These are phyloP conservation scores for Dendroctonus valens DNA, from an alignment of 1,140 invertebrate species.

Conservation along the genomic window DNA sequence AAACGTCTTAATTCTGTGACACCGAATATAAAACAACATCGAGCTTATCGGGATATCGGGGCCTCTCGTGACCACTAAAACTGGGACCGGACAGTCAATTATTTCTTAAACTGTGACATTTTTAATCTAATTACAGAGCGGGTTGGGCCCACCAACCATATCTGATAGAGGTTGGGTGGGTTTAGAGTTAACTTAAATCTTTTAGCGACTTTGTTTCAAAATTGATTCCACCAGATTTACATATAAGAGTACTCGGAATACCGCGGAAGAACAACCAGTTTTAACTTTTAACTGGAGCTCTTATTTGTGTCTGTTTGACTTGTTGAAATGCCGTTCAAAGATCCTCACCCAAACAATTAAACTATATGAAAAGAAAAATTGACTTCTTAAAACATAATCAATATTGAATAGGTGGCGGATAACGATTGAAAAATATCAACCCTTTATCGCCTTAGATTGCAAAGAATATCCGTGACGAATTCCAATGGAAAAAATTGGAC, in stretches of 20 bases:
- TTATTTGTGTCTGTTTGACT: too few relatives aligned
- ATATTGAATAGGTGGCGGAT: too few relatives aligned
- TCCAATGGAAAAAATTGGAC: not conserved
- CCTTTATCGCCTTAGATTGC: too few relatives aligned
- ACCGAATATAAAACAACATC: constrained; percentile 41
- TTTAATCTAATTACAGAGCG: constrained; percentile 49
- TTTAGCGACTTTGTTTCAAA: constrained; percentile 6
- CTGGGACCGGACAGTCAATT: constrained; percentile 44
- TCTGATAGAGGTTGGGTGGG: constrained; percentile 28
- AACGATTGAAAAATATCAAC: too few relatives aligned
- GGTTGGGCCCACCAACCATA: constrained; percentile 44
- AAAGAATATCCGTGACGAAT: too few relatives aligned
- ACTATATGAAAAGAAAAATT: too few relatives aligned
- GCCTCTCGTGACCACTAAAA: constrained; percentile 34
- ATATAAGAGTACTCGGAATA: not conserved
- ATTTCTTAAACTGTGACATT: constrained; percentile 51
- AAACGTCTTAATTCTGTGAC: constrained; percentile 42
- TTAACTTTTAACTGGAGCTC: too few relatives aligned
- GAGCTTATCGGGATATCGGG: constrained; percentile 35
- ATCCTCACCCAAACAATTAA: too few relatives aligned
- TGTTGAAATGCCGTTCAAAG: too few relatives aligned
- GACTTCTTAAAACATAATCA: too few relatives aligned
- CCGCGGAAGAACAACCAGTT: too few relatives aligned
- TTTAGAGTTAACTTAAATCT: constrained; percentile 18
- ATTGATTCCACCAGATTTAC: constrained; percentile 19